A percentile compares a stretch with the other conserved stretches of the same genome.
Conservation (phyloP, 1,140 invertebrate species). For the Coptotermes formosanus region DNA sequence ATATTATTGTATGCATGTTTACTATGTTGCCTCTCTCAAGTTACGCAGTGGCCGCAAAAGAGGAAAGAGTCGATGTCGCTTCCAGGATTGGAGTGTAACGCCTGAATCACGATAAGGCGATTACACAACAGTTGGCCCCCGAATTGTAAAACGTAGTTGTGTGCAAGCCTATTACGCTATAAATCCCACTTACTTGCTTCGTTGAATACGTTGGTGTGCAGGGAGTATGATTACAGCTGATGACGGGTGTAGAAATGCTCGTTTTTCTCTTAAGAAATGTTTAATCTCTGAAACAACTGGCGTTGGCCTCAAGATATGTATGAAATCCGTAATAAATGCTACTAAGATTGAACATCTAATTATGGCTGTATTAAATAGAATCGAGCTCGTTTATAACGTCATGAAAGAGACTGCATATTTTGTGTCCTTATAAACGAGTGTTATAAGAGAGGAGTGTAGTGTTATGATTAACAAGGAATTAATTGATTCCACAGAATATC, state of each 20-base stretch:
- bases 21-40: not conserved
- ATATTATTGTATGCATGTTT: not conserved
- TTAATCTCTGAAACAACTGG: not conserved
- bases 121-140: not conserved
- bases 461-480: no score
- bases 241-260: not conserved
- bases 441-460: no score
- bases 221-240: not conserved
- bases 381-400: no score
- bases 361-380: no score
- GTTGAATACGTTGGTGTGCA: not conserved
- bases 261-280: not conserved
- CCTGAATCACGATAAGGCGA: not conserved
- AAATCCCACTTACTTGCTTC: not conserved
- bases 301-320: not conserved
- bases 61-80: not conserved
- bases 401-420: no score
- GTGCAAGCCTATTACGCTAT: not conserved
- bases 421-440: no score
- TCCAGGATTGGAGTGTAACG: not conserved
- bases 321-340: no score
- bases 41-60: not conserved
- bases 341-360: no score
- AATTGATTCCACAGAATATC: no score
- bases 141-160: not conserved